These are phyloP conservation scores for Aleadryas rufinucha DNA, from an alignment of 2,113 vertebrate species.

Conservation along the genomic window DNA sequence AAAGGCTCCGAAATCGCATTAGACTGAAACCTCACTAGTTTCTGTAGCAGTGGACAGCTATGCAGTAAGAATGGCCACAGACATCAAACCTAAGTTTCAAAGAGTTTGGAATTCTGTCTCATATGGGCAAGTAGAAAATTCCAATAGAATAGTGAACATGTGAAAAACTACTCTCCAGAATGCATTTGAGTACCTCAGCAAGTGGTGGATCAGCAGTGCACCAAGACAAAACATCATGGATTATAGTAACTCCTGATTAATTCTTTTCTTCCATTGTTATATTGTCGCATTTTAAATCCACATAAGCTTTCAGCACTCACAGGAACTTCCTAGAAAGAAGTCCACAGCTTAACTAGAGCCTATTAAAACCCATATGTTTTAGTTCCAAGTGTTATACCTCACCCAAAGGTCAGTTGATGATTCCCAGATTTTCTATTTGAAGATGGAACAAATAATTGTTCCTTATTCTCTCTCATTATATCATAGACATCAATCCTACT, in stretches of 20 bases:
- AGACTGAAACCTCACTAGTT: neutral
- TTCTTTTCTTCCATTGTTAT: neutral
- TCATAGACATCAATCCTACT: accelerated
- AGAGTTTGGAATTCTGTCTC: neutral
- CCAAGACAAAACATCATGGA: neutral
- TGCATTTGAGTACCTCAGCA: neutral
- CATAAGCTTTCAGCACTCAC: neutral
- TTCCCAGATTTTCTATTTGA: neutral
- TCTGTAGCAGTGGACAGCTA: neutral
- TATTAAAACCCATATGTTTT: neutral
- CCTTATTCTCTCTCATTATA: neutral
- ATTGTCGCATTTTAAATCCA: neutral
- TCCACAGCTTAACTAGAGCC: neutral
- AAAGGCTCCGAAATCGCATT: neutral
- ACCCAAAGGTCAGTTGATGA: neutral
- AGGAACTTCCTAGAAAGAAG: neutral
- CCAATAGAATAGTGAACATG: neutral
- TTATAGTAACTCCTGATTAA: neutral
- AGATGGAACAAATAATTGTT: neutral
- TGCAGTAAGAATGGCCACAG: neutral
- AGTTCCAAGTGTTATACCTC: neutral
- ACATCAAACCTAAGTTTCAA: neutral
- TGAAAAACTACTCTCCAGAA: neutral
- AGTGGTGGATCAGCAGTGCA: neutral
- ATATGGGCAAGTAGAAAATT: neutral